Conservation (phyloP, 2,797 vertebrate genomes). For the Iguana delicatissima region DNA sequence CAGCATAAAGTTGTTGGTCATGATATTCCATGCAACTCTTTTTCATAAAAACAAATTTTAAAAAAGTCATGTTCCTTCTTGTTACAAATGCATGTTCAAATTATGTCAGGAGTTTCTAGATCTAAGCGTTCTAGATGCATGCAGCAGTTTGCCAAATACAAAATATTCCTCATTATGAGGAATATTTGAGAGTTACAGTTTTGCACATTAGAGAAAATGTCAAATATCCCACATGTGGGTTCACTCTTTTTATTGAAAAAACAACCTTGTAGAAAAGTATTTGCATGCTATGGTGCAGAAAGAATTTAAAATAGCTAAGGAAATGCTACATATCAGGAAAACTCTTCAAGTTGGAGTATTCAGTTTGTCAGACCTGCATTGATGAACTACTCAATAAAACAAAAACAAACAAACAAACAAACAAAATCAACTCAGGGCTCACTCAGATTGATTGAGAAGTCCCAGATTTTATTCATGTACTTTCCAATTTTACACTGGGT, state of each 20-base stretch:
- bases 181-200: neutral
- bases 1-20: neutral
- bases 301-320: neutral
- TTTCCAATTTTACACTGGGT: no score
- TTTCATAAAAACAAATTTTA: no score
- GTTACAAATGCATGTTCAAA: neutral
- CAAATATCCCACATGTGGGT: neutral
- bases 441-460: no score
- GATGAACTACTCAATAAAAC: neutral
- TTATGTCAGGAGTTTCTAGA: neutral
- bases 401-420: no score
- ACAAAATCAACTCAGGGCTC: no score
- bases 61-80: neutral
- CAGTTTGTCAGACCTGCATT: neutral
- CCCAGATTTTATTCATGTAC: no score
- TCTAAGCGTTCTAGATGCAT: neutral
- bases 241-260: conserved; percentile 20
- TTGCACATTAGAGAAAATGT: conserved; percentile 12
- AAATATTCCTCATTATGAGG: neutral
- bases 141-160: neutral
- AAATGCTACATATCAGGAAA: neutral
- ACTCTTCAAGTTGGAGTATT: conserved; percentile 9
- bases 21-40: neutral
- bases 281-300: neutral
- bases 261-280: neutral